These are phyloP conservation scores for Athalia cordata DNA, from an alignment of 2,888 invertebrate genomes.

Conservation along the genomic window DNA sequence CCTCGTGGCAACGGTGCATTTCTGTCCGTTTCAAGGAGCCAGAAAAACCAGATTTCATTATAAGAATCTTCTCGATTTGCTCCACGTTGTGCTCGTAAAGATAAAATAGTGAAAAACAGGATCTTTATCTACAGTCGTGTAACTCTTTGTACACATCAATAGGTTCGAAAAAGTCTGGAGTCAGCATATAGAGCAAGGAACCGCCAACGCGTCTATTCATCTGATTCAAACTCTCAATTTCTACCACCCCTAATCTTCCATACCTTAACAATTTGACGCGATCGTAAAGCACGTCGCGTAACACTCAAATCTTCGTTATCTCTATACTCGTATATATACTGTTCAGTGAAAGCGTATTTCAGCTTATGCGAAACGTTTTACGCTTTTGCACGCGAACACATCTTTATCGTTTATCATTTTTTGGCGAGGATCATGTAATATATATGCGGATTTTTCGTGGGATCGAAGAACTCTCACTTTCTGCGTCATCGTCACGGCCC, in stretches of 20 bases:
- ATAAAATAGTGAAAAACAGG: neutral
- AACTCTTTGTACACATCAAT: neutral
- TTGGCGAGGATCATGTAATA: neutral
- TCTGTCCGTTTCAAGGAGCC: conserved; percentile 15
- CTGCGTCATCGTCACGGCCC: neutral
- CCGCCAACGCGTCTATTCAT: neutral
- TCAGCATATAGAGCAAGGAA: neutral
- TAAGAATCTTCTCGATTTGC: conserved; percentile 13
- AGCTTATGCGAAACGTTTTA: too few relatives aligned
- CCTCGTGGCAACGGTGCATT: conserved; percentile 23
- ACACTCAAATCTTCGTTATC: too few relatives aligned
- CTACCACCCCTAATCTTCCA: neutral
- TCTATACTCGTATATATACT: too few relatives aligned
- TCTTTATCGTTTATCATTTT: neutral
- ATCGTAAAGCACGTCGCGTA: neutral
- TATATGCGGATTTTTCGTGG: neutral
- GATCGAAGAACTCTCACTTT: conserved; percentile 4
- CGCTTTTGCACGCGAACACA: too few relatives aligned
- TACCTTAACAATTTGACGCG: neutral
- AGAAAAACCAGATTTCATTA: conserved; percentile 34
- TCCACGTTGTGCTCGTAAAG: neutral
- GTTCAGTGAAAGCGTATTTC: too few relatives aligned
- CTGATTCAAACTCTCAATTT: conserved; percentile 1
- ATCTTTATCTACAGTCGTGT: neutral
- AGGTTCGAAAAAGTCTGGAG: neutral